phyloP scores from a whole-genome alignment of 2,797 vertebrate species.

The Microctenopoma steveboyesi region DNA sequence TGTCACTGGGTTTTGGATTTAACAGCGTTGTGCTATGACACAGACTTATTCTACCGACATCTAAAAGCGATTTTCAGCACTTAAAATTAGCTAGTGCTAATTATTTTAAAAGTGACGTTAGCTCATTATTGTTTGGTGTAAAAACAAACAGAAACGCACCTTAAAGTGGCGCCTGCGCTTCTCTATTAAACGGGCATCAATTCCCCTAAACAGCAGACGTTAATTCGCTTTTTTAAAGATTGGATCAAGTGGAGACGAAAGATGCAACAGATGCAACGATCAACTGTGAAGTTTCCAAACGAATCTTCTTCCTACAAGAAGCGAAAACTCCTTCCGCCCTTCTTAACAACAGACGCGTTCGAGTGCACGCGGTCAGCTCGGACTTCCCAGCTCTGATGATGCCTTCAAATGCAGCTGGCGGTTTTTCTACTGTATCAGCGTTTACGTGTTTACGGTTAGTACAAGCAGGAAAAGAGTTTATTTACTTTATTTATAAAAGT shows the following conservation, averaged over 20 bases:
- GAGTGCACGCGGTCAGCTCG: background rate
- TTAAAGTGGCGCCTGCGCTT: background rate
- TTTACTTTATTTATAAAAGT: too few species aligned
- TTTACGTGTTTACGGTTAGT: too few species aligned
- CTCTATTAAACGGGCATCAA: constrained; percentile 3
- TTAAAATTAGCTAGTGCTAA: background rate
- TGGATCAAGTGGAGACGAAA: rapidly evolving
- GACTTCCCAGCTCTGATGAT: background rate
- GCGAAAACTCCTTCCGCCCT: constrained; percentile 50
- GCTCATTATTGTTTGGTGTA: background rate
- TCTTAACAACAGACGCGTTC: constrained; percentile 45
- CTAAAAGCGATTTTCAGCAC: background rate
- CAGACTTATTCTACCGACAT: rapidly evolving
- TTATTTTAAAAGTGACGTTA: too few species aligned
- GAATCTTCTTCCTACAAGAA: constrained; percentile 49
- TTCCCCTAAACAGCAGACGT: rapidly evolving
- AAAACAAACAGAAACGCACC: constrained; percentile 27
- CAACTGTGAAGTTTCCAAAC: constrained; percentile 22
- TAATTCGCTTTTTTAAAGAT: background rate
- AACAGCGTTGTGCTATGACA: background rate
- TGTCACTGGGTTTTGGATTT: background rate
- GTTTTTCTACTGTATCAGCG: background rate
- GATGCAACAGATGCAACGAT: constrained; percentile 6
- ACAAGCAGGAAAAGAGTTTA: too few species aligned
- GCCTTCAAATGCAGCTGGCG: constrained; percentile 2